Conservation (phyloP, 2,113 vertebrate genomes). For the Strix uralensis region DNA sequence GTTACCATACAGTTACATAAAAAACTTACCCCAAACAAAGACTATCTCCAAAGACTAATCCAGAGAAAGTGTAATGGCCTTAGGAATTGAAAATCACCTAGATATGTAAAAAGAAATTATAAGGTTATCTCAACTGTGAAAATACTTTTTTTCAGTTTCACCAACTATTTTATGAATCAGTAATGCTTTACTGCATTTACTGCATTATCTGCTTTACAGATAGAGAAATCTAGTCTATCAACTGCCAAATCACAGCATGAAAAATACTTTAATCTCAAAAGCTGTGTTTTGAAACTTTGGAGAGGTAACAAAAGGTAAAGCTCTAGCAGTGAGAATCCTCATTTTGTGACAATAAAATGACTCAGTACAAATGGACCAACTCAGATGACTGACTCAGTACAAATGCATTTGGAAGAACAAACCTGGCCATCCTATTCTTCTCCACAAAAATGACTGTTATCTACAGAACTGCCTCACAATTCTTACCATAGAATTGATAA, state of each 20-base stretch:
- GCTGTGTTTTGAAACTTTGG: not conserved
- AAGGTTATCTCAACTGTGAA: not conserved
- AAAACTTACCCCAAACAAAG: not conserved
- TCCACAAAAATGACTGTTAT: not conserved
- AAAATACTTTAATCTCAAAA: not conserved
- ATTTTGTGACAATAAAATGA: not conserved
- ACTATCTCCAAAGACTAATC: not conserved
- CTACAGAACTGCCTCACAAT: not conserved
- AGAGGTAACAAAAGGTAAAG: not conserved
- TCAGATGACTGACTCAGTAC: not conserved
- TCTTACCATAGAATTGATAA: not conserved
- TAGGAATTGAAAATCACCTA: not conserved
- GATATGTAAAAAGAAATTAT: not conserved
- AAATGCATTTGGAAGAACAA: not conserved
- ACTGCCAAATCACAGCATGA: not conserved
- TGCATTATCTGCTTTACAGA: not conserved
- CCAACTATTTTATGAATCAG: not conserved
- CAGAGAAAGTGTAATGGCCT: not conserved
- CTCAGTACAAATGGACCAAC: not conserved
- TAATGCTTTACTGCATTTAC: not conserved
- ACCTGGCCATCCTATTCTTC: not conserved
- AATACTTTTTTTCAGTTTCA: not conserved
- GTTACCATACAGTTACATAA: not conserved
- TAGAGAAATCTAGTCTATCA: not conserved
- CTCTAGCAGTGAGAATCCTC: not conserved